Percentiles rank a stretch among this genome's conserved stretches.
These are phyloP conservation scores for Tupaia tana DNA, from an alignment of 2,113 vertebrate genomes.

Conservation along the genomic window DNA sequence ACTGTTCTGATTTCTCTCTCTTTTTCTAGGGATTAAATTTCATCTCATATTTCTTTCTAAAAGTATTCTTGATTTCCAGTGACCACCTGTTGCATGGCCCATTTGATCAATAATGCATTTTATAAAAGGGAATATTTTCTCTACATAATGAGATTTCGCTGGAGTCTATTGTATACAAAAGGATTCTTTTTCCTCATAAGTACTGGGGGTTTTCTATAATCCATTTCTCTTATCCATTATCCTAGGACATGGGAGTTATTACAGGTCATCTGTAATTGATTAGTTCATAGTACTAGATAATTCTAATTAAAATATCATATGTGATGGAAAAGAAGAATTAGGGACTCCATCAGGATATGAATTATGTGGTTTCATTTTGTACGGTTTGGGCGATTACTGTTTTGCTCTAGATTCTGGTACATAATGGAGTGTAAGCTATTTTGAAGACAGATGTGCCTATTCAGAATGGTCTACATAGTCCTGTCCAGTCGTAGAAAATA, in stretches of 20 bases:
- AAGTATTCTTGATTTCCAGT: neutral
- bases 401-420: neutral
- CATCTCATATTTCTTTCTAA: slow-evolving; percentile 2
- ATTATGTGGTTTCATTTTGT: slow-evolving; percentile 18
- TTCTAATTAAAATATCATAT: slow-evolving; percentile 40
- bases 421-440: neutral
- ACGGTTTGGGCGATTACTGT: neutral
- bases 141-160: slow-evolving; percentile 2
- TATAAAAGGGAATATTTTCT: neutral
- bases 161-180: neutral
- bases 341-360: neutral
- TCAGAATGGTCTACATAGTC: neutral
- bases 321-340: neutral
- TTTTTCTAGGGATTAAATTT: neutral
- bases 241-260: neutral
- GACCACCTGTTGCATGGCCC: neutral
- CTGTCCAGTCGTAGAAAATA: neutral
- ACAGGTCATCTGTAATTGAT: slow-evolving; percentile 4
- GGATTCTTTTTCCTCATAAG: slow-evolving; percentile 19
- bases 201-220: neutral
- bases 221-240: neutral
- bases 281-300: neutral
- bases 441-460: neutral
- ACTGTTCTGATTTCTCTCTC: neutral
- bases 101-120: neutral